phyloP scores from a whole-genome alignment of 2,797 vertebrate genomes.

The Pelochelys cantorii region DNA sequence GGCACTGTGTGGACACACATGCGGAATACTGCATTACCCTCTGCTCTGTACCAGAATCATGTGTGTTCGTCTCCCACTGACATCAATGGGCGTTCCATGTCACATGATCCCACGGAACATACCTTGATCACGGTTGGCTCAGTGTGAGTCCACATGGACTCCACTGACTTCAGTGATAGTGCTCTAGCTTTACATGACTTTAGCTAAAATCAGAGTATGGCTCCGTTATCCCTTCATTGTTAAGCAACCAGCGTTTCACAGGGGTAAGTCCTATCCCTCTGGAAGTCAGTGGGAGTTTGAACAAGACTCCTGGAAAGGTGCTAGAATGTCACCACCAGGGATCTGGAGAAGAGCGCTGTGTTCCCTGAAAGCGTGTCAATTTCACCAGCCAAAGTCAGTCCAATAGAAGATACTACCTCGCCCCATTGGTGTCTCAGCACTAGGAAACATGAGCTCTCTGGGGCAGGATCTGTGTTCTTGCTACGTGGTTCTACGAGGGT shows the following conservation, averaged over 20 bases:
- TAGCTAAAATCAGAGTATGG: not conserved
- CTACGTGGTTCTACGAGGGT: not conserved
- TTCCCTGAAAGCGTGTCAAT: not conserved
- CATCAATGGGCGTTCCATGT: not conserved
- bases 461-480: not conserved
- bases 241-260: not conserved
- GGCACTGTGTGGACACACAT: conserved; percentile 52
- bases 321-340: not conserved
- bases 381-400: not conserved
- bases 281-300: not conserved
- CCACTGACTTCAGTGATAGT: not conserved
- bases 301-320: conserved; percentile 28
- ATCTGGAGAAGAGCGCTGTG: not conserved
- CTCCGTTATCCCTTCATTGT: not conserved
- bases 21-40: conserved; percentile 4
- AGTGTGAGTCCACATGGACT: too few species aligned
- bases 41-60: not conserved
- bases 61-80: too few species aligned
- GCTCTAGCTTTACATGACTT: not conserved
- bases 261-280: not conserved
- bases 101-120: not conserved
- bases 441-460: not conserved
- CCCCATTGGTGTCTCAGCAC: not conserved
- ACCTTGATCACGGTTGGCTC: not conserved
- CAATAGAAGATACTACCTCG: not conserved